phyloP scores from a whole-genome alignment of 2,113 vertebrate species.

The Serilophus lunatus region DNA sequence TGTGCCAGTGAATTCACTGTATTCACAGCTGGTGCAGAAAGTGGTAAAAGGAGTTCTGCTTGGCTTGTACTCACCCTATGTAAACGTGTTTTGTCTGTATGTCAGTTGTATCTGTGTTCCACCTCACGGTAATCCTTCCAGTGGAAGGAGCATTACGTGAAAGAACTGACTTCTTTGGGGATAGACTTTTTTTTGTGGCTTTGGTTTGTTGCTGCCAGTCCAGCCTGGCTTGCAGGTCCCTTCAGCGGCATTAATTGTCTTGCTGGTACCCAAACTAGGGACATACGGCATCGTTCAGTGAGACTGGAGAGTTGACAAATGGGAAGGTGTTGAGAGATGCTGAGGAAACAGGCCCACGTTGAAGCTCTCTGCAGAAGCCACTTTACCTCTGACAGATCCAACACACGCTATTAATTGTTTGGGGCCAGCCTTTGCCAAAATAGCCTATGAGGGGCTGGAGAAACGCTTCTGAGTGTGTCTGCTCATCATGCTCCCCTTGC shows the following conservation, averaged over 20 bases:
- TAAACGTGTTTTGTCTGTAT: background rate
- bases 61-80: background rate
- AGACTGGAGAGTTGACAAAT: conserved; percentile 14
- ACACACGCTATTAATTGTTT: background rate
- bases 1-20: background rate
- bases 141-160: accelerated
- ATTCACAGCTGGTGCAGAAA: background rate
- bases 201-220: background rate
- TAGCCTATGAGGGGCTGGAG: background rate
- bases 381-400: conserved; percentile 42
- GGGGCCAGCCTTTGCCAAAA: conserved; percentile 21
- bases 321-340: conserved; percentile 25
- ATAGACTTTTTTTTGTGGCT: background rate
- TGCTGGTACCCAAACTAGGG: background rate
- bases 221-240: background rate
- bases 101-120: conserved; percentile 10
- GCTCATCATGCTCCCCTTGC: background rate
- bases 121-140: background rate
- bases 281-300: background rate
- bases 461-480: background rate
- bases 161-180: background rate
- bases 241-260: background rate
- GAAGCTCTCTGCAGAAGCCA: conserved; percentile 31
- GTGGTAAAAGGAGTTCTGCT: conserved; percentile 59
- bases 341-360: background rate